Base-by-base conservation (phyloP, 92 coral and sea anemone species). In the Actinostola sp. region DNA sequence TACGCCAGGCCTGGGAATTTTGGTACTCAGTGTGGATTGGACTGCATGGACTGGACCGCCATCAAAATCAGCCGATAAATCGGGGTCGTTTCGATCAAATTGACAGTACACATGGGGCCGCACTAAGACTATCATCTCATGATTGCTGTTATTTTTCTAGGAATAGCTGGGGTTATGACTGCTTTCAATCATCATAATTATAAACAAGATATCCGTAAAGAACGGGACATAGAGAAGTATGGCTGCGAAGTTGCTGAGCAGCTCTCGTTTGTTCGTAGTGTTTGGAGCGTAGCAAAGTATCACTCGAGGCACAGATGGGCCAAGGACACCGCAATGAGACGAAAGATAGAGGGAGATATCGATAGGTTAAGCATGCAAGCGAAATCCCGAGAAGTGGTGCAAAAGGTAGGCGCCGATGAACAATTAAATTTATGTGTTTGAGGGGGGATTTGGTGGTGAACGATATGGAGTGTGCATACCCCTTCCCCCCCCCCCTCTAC, bases 221-320 rank as follows among this genome's bases (percentile, higher is more conserved):
- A 83, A 61, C 51, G 48, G 48, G 97, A 91, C 33, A 54, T 78
- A 34, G 81, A 78, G 10, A 82, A 75, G 43, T 91, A 77, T 65
- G 97, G 97, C 2, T 51, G 45, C 2, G 74, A 83, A 26, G 65
- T 83, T 42, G 97, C 92, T 9, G 71, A 89, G 30, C 82, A 63
- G 29, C 50, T 91, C 46, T 65, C 83, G 19, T 41, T 41, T 9
- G 76, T 83, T 15, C 87, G 97, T 3, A 15, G 56, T 8, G 29
- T 91, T 19, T 83, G 87, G 42, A 63, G 73, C 48, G 77, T 46
- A 27, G 77, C 88, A 13, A 67, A 82, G 41, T 67, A 21, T 2
- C 82, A 80, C 68, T n/a, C 14, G 2, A 74, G 92, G 8, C 49
- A 55, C 61, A 74, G 78, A n/a, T 91, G 97, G 97, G 97, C 97